These are phyloP conservation scores for Bubo scandiacus DNA, from an alignment of 2,113 vertebrate genomes.

Conservation along the genomic window DNA sequence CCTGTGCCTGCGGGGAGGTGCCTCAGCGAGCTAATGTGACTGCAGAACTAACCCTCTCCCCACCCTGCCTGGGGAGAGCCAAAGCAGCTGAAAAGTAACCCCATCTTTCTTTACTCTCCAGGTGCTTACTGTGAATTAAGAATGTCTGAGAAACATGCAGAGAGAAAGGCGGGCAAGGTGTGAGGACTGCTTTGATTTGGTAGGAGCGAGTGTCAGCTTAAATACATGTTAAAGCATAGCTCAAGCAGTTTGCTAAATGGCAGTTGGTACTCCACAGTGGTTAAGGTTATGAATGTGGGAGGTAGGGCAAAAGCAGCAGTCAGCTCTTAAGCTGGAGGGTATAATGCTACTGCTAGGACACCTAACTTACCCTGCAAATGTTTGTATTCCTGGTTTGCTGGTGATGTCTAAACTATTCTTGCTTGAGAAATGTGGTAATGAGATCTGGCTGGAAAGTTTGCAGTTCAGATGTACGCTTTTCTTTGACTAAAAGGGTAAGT, in stretches of 20 bases:
- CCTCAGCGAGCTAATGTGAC: neutral
- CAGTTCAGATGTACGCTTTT: neutral
- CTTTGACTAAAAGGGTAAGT: neutral
- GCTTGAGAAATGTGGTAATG: neutral
- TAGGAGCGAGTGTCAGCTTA: neutral
- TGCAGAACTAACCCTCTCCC: neutral
- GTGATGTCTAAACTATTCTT: neutral
- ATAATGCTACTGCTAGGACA: neutral
- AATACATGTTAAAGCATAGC: neutral
- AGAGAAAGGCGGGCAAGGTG: neutral
- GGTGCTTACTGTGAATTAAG: neutral
- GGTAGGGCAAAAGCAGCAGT: neutral
- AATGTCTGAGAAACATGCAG: neutral
- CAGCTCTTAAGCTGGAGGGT: neutral
- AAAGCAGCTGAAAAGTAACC: neutral
- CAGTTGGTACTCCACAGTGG: neutral
- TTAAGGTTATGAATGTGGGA: neutral
- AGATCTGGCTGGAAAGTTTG: neutral
- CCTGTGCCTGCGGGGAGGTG: neutral
- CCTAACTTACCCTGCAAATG: neutral
- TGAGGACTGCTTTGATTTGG: neutral
- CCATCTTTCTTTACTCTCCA: neutral
- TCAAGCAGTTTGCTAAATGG: neutral
- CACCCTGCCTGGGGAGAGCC: neutral
- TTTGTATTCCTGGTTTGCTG: neutral